phyloP scores from a whole-genome alignment of 1,140 invertebrate genomes.

The Anoplolepis gracilipes region DNA sequence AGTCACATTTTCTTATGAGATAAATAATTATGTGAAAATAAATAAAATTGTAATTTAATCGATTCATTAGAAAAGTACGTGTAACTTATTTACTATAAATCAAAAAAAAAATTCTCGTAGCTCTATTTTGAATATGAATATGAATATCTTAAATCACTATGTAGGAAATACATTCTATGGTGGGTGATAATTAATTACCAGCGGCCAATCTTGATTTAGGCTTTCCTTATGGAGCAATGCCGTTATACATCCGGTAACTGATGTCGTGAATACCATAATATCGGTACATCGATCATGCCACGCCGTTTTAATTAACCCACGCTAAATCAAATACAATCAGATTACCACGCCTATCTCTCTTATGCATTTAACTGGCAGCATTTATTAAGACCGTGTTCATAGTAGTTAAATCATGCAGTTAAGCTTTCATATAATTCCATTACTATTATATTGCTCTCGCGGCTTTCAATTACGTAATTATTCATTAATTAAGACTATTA shows the following conservation, averaged over 20 bases:
- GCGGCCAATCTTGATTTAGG: slow-evolving; percentile 34
- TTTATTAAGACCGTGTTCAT: slow-evolving; percentile 8
- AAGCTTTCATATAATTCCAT: not conserved
- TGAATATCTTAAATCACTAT: slow-evolving; percentile 13
- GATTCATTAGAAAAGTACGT: not conserved
- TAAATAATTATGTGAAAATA: no score
- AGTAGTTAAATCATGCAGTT: not conserved
- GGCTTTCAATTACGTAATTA: slow-evolving; percentile 13
- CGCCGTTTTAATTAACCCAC: slow-evolving; percentile 61
- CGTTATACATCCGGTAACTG: slow-evolving; percentile 71
- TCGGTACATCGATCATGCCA: slow-evolving; percentile 58
- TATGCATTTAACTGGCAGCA: slow-evolving; percentile 2
- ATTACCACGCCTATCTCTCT: slow-evolving; percentile 29
- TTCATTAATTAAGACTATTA: not conserved
- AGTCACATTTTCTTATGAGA: not conserved
- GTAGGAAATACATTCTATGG: slow-evolving; percentile 28
- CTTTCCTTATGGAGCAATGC: slow-evolving; percentile 56
- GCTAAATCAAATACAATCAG: slow-evolving; percentile 56
- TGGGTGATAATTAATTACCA: slow-evolving; percentile 64
- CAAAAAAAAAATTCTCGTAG: not conserved
- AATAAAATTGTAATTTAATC: not conserved
- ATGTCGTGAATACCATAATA: slow-evolving; percentile 53
- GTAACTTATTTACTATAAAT: not conserved
- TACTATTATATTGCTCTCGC: not conserved
- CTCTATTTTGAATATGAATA: not conserved